Percentiles rank a stretch among this genome's conserved stretches.
These are phyloP conservation scores for Drosophila parthenogenetica DNA, from an alignment of 2,888 invertebrate genomes.

Conservation along the genomic window DNA sequence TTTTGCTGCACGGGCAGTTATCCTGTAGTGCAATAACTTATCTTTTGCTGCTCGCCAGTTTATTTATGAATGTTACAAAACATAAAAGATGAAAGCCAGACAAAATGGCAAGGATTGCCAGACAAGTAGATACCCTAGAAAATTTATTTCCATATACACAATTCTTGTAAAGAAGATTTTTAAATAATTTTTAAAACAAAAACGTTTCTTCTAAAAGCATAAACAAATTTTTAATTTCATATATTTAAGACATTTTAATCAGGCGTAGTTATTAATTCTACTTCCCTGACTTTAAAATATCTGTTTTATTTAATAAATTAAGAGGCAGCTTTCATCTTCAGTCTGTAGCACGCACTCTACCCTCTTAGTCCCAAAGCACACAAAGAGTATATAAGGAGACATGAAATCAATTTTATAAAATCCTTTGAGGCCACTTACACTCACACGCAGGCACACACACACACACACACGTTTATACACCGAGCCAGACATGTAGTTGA, in stretches of 20 bases:
- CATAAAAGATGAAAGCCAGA: background rate
- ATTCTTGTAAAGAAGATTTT: too few relatives aligned
- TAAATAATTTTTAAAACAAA: too few relatives aligned
- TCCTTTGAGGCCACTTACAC: constrained; percentile 29
- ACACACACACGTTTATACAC: constrained; percentile 1
- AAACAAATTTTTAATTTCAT: too few relatives aligned
- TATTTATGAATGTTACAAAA: background rate
- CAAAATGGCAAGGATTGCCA: background rate
- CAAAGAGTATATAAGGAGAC: constrained; percentile 17
- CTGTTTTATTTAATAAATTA: background rate
- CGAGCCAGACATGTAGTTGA: constrained; percentile 24
- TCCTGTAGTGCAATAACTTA: background rate
- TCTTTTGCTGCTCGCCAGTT: background rate
- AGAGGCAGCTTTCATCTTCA: background rate
- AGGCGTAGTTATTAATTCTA: too few relatives aligned
- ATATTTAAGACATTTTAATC: background rate
- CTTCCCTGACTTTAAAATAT: too few relatives aligned
- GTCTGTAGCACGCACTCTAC: background rate
- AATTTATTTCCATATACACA: too few relatives aligned
- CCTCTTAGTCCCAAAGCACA: background rate
- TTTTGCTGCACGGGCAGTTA: background rate
- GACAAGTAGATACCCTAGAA: background rate
- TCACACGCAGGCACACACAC: constrained; percentile 7
- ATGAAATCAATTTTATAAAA: constrained; percentile 62
- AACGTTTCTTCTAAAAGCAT: too few relatives aligned